These are phyloP conservation scores for Metopolophium dirhodum DNA, from an alignment of 1,140 invertebrate species.

Conservation along the genomic window DNA sequence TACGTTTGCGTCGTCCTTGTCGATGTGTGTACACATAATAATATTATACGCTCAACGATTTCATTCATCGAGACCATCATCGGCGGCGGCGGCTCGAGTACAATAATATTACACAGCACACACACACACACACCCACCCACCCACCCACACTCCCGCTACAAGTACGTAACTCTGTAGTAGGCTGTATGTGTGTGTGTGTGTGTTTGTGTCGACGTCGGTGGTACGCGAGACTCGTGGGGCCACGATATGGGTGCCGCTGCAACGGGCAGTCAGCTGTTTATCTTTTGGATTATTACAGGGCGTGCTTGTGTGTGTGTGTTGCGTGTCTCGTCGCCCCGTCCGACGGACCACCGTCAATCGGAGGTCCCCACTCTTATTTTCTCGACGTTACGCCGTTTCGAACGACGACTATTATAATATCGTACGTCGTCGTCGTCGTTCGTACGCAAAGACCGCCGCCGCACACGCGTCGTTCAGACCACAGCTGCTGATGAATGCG, in stretches of 20 bases:
- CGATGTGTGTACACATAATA: slow-evolving; percentile 27
- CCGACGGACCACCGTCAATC: slow-evolving; percentile 23
- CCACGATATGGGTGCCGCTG: slow-evolving; percentile 52
- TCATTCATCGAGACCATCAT: slow-evolving; percentile 41
- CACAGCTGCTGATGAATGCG: slow-evolving; percentile 22
- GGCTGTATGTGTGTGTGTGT: neutral
- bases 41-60: slow-evolving; percentile 42
- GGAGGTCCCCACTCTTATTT: neutral
- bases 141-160: neutral
- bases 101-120: neutral
- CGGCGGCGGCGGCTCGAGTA: slow-evolving; percentile 30
- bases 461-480: neutral
- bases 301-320: neutral
- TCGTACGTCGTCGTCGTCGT: neutral
- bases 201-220: neutral
- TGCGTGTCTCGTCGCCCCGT: neutral
- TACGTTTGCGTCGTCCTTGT: slow-evolving; percentile 31
- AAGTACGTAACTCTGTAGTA: neutral
- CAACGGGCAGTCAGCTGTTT: slow-evolving; percentile 59
- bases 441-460: neutral
- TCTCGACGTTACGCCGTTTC: neutral
- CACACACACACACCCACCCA: no score
- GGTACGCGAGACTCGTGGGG: slow-evolving; percentile 40
- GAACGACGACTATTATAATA: neutral
- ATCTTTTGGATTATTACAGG: slow-evolving; percentile 60